Evolutionary conservation across 92 coral and sea anemone genomes (phyloP).

Genomic region (Porites cylindrica): DNA sequence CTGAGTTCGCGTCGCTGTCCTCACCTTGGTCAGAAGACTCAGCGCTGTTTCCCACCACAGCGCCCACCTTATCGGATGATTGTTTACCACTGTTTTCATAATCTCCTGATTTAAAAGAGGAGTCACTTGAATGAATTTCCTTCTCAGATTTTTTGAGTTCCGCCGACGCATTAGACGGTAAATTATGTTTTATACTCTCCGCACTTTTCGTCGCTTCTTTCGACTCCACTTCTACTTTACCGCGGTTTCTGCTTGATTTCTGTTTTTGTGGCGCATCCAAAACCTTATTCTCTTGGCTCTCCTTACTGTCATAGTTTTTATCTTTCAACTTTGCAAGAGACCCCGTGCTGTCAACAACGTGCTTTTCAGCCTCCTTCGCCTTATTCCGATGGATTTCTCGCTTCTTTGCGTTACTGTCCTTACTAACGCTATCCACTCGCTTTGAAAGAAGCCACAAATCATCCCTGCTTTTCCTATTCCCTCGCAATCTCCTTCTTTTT

Average conservation of each 20-base stretch:
- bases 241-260: constrained; percentile 42
- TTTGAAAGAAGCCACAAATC: constrained; percentile 53
- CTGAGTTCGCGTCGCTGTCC: constrained; percentile 70
- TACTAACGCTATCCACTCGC: not conserved
- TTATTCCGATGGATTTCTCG: constrained; percentile 23
- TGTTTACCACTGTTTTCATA: constrained; percentile 24
- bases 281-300: constrained; percentile 24
- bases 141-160: constrained; percentile 38
- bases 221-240: constrained; percentile 34
- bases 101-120: constrained; percentile 23
- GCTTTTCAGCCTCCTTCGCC: constrained; percentile 17
- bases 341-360: constrained; percentile 16
- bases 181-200: constrained; percentile 31
- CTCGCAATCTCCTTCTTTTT: constrained; percentile 63
- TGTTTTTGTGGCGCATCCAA: constrained; percentile 27
- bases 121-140: constrained; percentile 35
- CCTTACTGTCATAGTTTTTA: constrained; percentile 7
- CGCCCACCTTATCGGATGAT: constrained; percentile 16
- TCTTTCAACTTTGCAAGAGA: constrained; percentile 13
- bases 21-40: constrained; percentile 72
- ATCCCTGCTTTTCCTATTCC: constrained; percentile 56
- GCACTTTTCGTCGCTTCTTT: constrained; percentile 48
- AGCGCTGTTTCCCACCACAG: constrained; percentile 3
- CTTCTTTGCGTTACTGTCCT: not conserved
- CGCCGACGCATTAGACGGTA: constrained; percentile 44